phyloP scores from a whole-genome alignment of 2,113 vertebrate genomes.

The Romanogobio albipinnatus region DNA sequence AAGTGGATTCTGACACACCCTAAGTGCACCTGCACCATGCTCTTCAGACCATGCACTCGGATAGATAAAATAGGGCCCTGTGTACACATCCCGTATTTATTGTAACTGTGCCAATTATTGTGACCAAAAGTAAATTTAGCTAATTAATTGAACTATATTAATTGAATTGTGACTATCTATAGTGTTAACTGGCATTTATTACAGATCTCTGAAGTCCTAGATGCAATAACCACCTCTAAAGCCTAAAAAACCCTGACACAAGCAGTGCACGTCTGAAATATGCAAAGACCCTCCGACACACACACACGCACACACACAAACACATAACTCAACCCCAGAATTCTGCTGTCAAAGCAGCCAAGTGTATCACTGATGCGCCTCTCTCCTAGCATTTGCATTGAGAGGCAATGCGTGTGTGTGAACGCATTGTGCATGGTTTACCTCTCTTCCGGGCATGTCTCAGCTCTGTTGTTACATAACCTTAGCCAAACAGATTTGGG shows the following conservation, averaged over 20 bases:
- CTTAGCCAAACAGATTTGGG: slow-evolving; percentile 12
- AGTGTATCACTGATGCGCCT: slow-evolving; percentile 33
- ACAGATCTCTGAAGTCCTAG: too few species aligned
- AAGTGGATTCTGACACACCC: too few species aligned
- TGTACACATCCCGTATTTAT: too few species aligned
- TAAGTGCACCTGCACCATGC: too few species aligned
- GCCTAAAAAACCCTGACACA: neutral
- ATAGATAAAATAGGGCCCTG: too few species aligned
- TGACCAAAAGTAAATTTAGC: too few species aligned
- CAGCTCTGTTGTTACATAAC: slow-evolving; percentile 46
- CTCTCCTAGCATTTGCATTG: slow-evolving; percentile 34
- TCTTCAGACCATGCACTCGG: too few species aligned
- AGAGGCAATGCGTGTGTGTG: slow-evolving; percentile 29
- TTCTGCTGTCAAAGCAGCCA: slow-evolving; percentile 39
- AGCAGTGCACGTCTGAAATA: slow-evolving; percentile 11
- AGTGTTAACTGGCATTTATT: too few species aligned
- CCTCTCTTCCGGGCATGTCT: slow-evolving; percentile 33
- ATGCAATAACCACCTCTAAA: neutral
- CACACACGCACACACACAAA: neutral
- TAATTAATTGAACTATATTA: too few species aligned
- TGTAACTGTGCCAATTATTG: too few species aligned
- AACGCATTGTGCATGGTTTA: slow-evolving; percentile 23
- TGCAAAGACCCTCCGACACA: neutral
- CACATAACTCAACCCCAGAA: neutral
- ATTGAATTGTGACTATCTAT: too few species aligned